Base-by-base conservation (phyloP, 2,888 invertebrate genomes). In the Lucinisca nassula region DNA sequence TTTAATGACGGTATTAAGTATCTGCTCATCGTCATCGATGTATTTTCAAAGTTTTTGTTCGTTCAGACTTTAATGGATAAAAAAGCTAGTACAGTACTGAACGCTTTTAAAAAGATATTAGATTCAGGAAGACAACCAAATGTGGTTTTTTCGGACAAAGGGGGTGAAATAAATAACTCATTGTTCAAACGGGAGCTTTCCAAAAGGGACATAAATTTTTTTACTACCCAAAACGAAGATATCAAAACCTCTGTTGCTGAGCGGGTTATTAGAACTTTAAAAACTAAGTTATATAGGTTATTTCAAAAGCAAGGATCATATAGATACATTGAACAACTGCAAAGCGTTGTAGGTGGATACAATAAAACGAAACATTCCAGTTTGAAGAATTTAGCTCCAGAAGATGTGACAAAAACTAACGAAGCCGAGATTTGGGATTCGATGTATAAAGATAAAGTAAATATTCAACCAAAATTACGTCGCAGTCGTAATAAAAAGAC, bases 81-180 rank as follows among this genome's bases (percentile, higher is more conserved):
- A 74, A 61, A 24, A 51, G 77, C 76, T 27, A 49, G 32, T 17
- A 49, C 49, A 17, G 78, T 83, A 24, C 55, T 77, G 14, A 21
- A 35, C 10, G 83, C 70, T 30, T 73, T 84, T 27, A 38, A 72
- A 17, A 75, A 51, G 45, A 67, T 82, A 27, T 55, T 84, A 17
- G 17, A 61, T 1, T 70, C 30, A 0, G 80, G 70, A 10, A 32
- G 84, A 32, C 58, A 40, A 17, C 77, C 83, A 17, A 14, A 74
- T 21, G 78, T 72, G 37, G 45, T 89, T 0, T 51, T 81, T 35
- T 83, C 79, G 17, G 87, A 89, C 61, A 74, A 75, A 70, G 89
- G 85, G n/a, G 67, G 67, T 45, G 86, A 86, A 40, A 79, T 83
- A 38, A 75, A 72, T n/a, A 79, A 82, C 32, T 45, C 24, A 51